A percentile compares a stretch with the other conserved stretches of the same genome.
Conservation (phyloP, 1,140 invertebrate genomes). For the Drosophila watanabei region DNA sequence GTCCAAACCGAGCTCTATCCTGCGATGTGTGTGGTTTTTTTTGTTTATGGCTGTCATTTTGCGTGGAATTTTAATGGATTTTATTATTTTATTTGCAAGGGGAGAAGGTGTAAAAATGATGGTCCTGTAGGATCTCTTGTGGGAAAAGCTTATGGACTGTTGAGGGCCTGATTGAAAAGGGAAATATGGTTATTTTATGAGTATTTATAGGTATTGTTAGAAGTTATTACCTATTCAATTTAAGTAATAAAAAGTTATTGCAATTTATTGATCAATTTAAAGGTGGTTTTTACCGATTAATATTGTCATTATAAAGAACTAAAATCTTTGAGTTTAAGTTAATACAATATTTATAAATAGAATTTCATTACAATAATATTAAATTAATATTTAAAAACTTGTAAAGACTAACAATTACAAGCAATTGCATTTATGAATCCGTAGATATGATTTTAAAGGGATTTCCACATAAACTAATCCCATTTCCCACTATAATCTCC, state of each 20-base stretch:
- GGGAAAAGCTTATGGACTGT: conserved; percentile 13
- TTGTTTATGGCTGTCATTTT: conserved; percentile 38
- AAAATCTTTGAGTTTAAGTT: no score
- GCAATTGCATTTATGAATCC: no score
- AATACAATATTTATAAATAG: no score
- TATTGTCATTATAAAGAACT: not conserved
- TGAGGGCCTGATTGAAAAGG: conserved; percentile 25
- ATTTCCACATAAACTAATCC: not conserved
- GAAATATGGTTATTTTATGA: not conserved
- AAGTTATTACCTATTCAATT: not conserved
- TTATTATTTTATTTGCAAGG: not conserved
- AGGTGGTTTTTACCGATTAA: not conserved
- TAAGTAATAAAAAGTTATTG: not conserved
- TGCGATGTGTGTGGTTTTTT: conserved; percentile 43
- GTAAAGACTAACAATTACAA: no score
- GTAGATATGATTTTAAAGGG: no score
- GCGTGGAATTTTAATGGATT: conserved; percentile 45
- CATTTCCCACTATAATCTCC: not conserved
- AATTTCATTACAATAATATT: no score
- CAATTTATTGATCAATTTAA: not conserved
- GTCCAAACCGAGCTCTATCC: not conserved
- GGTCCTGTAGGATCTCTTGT: not conserved
- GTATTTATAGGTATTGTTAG: not conserved
- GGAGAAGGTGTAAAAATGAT: conserved; percentile 7
- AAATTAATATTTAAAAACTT: no score